Evolutionary conservation across 2,888 invertebrate genomes (phyloP).

Genomic region (Leptopilina syphax): DNA sequence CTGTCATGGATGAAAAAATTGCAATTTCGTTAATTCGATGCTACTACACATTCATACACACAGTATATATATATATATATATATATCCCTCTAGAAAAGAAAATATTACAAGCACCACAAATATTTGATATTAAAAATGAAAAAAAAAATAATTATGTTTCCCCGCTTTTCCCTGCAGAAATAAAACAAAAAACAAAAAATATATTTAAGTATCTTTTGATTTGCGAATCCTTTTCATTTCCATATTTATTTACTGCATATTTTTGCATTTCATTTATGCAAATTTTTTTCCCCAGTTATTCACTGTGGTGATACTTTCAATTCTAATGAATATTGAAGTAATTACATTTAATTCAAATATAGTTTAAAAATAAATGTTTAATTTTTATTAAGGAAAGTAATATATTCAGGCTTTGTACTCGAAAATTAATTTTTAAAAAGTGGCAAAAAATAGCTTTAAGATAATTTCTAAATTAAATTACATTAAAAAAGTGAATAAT

Average conservation of each 20-base stretch:
- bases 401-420: too few species aligned
- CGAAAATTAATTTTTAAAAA: too few species aligned
- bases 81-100: neutral
- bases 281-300: neutral
- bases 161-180: neutral
- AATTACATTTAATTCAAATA: too few species aligned
- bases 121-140: neutral
- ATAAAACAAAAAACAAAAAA: neutral
- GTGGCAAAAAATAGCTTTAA: too few species aligned
- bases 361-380: too few species aligned
- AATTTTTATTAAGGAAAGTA: too few species aligned
- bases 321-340: neutral
- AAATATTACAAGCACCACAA: neutral
- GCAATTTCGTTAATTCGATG: slow-evolving; percentile 30
- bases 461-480: too few species aligned
- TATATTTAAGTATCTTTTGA: neutral
- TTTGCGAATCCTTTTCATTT: neutral
- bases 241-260: neutral
- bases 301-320: too few species aligned
- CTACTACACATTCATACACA: too few species aligned
- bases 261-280: slow-evolving; percentile 1
- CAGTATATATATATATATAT: too few species aligned
- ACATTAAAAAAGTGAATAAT: too few species aligned
- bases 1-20: slow-evolving; percentile 23
- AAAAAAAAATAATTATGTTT: neutral